phyloP scores from a whole-genome alignment of 2,113 vertebrate genomes.

The Laticauda colubrina region DNA sequence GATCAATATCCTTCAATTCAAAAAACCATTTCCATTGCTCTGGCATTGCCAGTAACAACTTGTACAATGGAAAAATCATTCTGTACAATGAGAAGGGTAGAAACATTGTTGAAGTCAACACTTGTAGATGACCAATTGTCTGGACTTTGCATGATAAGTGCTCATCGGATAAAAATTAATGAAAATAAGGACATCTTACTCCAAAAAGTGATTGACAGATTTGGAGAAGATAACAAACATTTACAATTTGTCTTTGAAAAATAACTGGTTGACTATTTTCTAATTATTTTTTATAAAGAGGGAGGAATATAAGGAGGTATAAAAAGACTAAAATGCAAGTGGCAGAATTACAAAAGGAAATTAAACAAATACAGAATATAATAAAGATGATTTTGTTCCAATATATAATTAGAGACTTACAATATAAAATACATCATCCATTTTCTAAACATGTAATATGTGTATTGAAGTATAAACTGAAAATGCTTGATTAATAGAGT shows the following conservation, averaged over 20 bases:
- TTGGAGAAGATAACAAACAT: not conserved
- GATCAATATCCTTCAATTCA: not conserved
- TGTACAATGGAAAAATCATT: not conserved
- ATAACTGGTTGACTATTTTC: not conserved
- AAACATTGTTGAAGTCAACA: not conserved
- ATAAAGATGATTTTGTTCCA: not conserved
- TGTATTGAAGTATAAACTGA: not conserved
- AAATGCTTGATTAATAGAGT: not conserved
- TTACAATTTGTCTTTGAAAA: not conserved
- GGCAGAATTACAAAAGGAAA: not conserved
- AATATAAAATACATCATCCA: not conserved
- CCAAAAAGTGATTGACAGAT: not conserved
- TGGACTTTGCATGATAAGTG: not conserved
- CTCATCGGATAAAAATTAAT: not conserved
- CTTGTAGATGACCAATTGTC: not conserved
- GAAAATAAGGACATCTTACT: not conserved
- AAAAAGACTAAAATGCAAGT: not conserved
- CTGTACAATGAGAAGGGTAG: not conserved
- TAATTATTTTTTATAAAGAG: not conserved
- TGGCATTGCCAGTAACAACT: not conserved
- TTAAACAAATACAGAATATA: not conserved
- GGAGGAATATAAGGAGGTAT: not conserved
- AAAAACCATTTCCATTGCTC: not conserved
- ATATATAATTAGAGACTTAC: not conserved
- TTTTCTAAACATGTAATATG: not conserved